Evolutionary conservation across 2,113 vertebrate species (phyloP).

Genomic region (Micronycteris hirsuta): DNA sequence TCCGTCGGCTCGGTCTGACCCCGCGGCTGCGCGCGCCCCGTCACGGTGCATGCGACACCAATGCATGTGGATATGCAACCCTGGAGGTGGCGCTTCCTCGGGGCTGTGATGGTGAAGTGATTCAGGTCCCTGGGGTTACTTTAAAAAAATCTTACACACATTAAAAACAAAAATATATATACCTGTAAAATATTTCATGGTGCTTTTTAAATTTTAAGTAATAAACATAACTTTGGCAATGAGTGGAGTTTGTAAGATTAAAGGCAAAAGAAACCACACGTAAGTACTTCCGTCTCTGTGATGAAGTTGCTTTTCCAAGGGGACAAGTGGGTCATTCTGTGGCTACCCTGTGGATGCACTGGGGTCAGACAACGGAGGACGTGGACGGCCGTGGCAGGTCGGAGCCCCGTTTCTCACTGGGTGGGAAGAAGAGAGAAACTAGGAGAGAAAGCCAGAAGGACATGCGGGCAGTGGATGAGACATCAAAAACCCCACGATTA

Average conservation of each 20-base stretch:
- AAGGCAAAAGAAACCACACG: background rate
- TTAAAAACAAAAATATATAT: background rate
- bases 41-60: fast-evolving
- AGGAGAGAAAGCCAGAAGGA: background rate
- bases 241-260: background rate
- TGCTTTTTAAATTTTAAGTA: background rate
- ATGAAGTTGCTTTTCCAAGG: background rate
- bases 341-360: fast-evolving
- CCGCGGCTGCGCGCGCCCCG: no score
- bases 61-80: fast-evolving
- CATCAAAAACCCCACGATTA: background rate
- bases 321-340: background rate
- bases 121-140: background rate
- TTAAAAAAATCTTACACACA: background rate
- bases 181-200: background rate
- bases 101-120: background rate
- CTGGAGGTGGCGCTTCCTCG: background rate
- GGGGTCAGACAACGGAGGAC: background rate
- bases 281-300: no score
- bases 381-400: no score
- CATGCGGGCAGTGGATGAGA: no score
- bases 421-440: background rate
- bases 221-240: background rate
- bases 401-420: background rate
- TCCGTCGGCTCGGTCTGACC: fast-evolving